A percentile compares a stretch with the other conserved stretches of the same genome.
Evolutionary conservation across 2,797 vertebrate genomes (phyloP).

Genomic region (Clangula hyemalis): DNA sequence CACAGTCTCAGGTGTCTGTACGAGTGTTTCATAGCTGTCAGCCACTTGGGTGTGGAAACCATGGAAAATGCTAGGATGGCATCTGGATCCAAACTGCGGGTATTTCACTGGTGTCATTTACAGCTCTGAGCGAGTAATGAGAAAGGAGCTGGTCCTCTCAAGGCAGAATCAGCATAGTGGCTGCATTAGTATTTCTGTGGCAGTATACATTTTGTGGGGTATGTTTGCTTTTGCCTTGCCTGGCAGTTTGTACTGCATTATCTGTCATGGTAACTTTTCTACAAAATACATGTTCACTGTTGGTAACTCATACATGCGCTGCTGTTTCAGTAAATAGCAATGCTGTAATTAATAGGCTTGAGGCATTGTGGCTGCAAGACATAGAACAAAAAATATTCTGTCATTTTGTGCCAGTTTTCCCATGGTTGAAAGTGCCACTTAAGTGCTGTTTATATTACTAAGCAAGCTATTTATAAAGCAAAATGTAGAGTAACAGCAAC

Average conservation of each 20-base stretch:
- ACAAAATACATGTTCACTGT: not conserved
- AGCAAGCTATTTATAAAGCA: not conserved
- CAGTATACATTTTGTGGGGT: not conserved
- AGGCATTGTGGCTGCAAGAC: not conserved
- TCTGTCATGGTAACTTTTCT: not conserved
- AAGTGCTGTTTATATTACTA: not conserved
- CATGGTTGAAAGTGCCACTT: not conserved
- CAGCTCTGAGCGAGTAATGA: not conserved
- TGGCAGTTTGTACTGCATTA: not conserved
- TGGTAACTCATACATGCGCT: not conserved
- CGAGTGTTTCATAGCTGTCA: fast-evolving
- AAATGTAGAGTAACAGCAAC: not conserved
- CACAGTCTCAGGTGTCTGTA: not conserved
- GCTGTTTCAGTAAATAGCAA: not conserved
- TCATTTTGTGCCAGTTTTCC: not conserved
- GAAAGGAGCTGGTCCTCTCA: not conserved
- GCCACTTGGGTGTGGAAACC: not conserved
- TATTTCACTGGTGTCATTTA: not conserved
- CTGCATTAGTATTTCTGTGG: not conserved
- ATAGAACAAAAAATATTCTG: not conserved
- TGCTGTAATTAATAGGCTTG: not conserved
- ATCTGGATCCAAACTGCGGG: not conserved
- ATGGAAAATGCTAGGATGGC: not conserved
- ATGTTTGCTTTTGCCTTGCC: not conserved
- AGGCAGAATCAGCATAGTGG: not conserved